Evolutionary conservation across 2,797 vertebrate species (phyloP).

Genomic region (Erethizon dorsatum): DNA sequence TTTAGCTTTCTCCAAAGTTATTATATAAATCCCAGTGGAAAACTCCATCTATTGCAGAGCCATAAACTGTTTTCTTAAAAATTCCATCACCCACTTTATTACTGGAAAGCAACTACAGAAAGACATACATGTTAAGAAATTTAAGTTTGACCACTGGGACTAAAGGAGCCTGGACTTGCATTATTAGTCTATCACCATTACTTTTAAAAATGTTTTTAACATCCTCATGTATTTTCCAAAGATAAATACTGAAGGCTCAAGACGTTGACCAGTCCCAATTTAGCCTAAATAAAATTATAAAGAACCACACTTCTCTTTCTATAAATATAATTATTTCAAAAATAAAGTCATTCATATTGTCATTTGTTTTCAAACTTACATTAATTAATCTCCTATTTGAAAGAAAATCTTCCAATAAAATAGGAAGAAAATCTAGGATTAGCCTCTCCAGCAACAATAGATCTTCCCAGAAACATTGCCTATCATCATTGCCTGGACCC

Average conservation of each 20-base stretch:
- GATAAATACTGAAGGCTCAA: slow-evolving; percentile 30
- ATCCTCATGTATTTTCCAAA: slow-evolving; percentile 54
- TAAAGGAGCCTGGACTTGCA: slow-evolving; percentile 54
- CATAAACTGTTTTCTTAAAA: slow-evolving; percentile 83
- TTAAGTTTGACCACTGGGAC: slow-evolving; percentile 70
- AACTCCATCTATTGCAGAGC: slow-evolving; percentile 77
- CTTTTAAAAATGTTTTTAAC: neutral
- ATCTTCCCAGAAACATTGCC: neutral
- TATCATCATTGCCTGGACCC: neutral
- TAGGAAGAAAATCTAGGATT: neutral
- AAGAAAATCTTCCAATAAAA: slow-evolving; percentile 15
- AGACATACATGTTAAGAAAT: slow-evolving; percentile 70
- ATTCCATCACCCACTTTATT: slow-evolving; percentile 82
- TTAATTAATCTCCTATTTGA: slow-evolving; percentile 26
- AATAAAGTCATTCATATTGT: neutral
- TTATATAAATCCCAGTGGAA: slow-evolving; percentile 77
- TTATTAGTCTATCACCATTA: slow-evolving; percentile 68
- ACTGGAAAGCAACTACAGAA: slow-evolving; percentile 77
- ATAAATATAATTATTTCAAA: slow-evolving; percentile 32
- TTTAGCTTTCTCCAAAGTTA: slow-evolving; percentile 79
- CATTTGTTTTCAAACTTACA: slow-evolving; percentile 8
- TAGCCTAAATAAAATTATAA: slow-evolving; percentile 54
- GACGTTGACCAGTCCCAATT: neutral
- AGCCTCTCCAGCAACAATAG: neutral
- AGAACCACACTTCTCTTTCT: slow-evolving; percentile 5